A percentile compares a stretch with the other conserved stretches of the same genome.
phyloP scores from a whole-genome alignment of 2,797 vertebrate species.

The Phrynocephalus forsythii region DNA sequence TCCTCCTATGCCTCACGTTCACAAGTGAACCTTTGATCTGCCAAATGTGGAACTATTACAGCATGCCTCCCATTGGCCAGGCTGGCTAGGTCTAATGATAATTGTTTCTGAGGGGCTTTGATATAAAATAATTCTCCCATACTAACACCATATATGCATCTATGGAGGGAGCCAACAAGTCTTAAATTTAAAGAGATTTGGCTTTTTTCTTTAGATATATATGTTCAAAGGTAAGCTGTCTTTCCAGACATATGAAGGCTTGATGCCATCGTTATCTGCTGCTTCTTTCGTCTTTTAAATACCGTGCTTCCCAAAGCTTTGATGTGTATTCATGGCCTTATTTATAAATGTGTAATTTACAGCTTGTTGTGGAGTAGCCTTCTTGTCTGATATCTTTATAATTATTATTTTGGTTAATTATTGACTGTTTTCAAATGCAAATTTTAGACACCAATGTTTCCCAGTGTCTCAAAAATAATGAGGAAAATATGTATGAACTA shows the following conservation, averaged over 20 bases:
- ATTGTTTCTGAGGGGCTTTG: neutral
- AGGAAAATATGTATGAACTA: slow-evolving; percentile 69
- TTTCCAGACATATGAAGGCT: neutral
- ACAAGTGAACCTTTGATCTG: neutral
- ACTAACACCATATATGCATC: neutral
- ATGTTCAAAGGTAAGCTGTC: neutral
- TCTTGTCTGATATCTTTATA: slow-evolving; percentile 50
- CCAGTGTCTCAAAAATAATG: slow-evolving; percentile 58
- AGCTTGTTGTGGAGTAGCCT: slow-evolving; percentile 41
- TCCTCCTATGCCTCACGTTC: neutral
- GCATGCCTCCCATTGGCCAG: too few relatives aligned
- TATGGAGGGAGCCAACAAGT: neutral
- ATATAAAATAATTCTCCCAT: neutral
- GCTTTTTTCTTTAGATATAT: neutral
- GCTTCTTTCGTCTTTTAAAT: slow-evolving; percentile 40
- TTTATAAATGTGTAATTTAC: slow-evolving; percentile 45
- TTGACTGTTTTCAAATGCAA: slow-evolving; percentile 73
- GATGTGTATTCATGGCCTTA: slow-evolving; percentile 62
- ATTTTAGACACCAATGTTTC: slow-evolving; percentile 63
- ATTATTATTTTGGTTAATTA: slow-evolving; percentile 73
- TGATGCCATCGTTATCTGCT: neutral
- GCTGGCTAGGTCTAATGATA: neutral
- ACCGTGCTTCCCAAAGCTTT: slow-evolving; percentile 51
- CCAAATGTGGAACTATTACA: neutral
- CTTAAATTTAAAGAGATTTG: neutral